phyloP scores from a whole-genome alignment of 2,888 invertebrate genomes.

The Nineta flava region DNA sequence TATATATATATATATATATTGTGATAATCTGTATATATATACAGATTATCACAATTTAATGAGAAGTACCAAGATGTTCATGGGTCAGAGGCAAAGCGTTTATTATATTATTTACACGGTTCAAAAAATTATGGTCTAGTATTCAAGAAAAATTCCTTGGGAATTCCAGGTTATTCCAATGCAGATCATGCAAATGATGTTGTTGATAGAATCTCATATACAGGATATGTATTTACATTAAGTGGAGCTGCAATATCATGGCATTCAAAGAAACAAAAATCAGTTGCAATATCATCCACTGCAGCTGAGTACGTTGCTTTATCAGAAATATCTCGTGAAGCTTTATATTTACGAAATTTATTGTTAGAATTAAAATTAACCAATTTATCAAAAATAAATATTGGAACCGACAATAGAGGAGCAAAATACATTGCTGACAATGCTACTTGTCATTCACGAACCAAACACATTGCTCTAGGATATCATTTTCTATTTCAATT shows the following conservation, averaged over 20 bases:
- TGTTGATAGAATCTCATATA: not conserved
- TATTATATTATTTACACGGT: not conserved
- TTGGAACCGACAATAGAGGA: not conserved
- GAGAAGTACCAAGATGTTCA: not conserved
- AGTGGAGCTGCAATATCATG: constrained; percentile 1
- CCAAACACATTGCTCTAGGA: not conserved
- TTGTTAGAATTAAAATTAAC: not conserved
- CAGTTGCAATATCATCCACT: not conserved
- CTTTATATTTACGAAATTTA: not conserved
- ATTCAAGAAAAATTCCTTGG: not conserved
- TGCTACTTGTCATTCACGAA: not conserved
- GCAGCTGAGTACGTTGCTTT: not conserved
- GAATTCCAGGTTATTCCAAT: not conserved
- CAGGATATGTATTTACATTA: not conserved
- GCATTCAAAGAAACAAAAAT: not conserved
- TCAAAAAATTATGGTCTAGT: not conserved
- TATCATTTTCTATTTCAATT: not conserved
- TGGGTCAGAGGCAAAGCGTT: not conserved
- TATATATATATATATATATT: no score
- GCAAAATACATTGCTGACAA: not conserved
- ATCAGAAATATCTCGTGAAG: not conserved
- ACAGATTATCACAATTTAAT: not conserved
- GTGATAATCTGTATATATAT: no score
- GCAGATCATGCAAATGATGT: not conserved
- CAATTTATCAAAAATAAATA: not conserved